Evolutionary conservation across 2,113 vertebrate genomes (phyloP), one percentile per base, ranked within the genome.

Genomic region (Gadus macrocephalus): DNA sequence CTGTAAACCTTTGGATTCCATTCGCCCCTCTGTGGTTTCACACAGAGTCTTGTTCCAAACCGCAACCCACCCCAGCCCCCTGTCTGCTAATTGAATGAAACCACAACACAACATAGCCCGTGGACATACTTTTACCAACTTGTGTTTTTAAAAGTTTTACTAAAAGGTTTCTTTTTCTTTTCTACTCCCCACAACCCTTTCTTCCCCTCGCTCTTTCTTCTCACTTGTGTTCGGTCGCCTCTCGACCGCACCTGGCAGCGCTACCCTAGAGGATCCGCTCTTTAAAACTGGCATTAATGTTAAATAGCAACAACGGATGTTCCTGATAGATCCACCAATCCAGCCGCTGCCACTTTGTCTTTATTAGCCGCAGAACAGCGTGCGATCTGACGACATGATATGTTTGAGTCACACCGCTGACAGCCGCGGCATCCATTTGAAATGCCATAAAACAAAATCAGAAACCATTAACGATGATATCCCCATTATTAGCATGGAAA

Each of bases 401-500:
- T 76, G 80, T 87, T 90, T 85, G 80, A 86, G 68, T 83, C 70
- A 83, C 84, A 84, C 77, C 77, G 78, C 76, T 66, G 69, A 79
- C 64, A 3, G 69, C 75, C 72, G 80, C 79, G 65, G 76, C 79
- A 73, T 82, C 80, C 70, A 80, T 86, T 85, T 85, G 66, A 86
- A 83, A 83, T 79, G 81, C 81, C 81, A 77, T 82, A 80, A 88
- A 89, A 89, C 86, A 85, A 87, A 86, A 83, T 87, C 72, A 83
- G 25, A 82, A 49, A 75, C 80, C 82, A 88, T 89, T 86, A 84
- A 78, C 77, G 76, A 88, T 90, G 81, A 89, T 87, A 86, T 81
- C 85, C 84, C 84, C 83, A 87, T 90, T 88, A 89, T 90, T 88
- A 89, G 83, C 83, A 87, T 90, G 89, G 84, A 90, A 89, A 90